Conservation (phyloP, 2,113 vertebrate species). For the Micromys minutus region DNA sequence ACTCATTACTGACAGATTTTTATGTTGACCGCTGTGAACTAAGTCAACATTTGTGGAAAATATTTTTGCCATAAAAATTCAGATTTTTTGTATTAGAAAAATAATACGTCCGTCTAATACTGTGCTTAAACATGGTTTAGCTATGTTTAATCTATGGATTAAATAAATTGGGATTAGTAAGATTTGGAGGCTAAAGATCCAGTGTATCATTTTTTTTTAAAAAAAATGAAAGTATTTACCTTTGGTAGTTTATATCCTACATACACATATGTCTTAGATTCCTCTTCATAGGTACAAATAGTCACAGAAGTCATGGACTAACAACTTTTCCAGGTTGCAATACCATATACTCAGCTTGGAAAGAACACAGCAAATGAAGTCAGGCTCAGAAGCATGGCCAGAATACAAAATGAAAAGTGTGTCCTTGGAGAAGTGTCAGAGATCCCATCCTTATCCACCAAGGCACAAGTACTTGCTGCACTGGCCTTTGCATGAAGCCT, state of each 20-base stretch:
- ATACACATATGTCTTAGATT: background rate
- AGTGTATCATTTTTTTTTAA: background rate
- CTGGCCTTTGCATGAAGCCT: background rate
- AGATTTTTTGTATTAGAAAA: background rate
- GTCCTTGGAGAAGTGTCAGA: background rate
- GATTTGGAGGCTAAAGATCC: background rate
- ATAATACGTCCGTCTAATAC: background rate
- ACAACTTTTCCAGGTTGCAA: background rate
- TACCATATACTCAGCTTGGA: background rate
- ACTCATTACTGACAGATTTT: background rate
- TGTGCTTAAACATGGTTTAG: background rate
- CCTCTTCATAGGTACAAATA: background rate
- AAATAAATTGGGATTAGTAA: background rate
- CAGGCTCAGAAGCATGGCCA: background rate
- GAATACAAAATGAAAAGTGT: conserved; percentile 12
- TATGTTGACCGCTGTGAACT: background rate
- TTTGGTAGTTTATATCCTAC: background rate
- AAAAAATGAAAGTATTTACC: background rate
- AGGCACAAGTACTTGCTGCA: background rate
- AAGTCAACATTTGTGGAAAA: background rate
- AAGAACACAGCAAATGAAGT: background rate
- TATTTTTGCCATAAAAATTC: background rate
- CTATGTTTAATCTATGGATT: background rate
- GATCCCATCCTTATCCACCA: background rate
- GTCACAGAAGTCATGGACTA: background rate